A percentile compares a stretch with the other conserved stretches of the same genome.
Evolutionary conservation across 2,113 vertebrate genomes (phyloP).

Genomic region (Hippoglossus stenolepis): DNA sequence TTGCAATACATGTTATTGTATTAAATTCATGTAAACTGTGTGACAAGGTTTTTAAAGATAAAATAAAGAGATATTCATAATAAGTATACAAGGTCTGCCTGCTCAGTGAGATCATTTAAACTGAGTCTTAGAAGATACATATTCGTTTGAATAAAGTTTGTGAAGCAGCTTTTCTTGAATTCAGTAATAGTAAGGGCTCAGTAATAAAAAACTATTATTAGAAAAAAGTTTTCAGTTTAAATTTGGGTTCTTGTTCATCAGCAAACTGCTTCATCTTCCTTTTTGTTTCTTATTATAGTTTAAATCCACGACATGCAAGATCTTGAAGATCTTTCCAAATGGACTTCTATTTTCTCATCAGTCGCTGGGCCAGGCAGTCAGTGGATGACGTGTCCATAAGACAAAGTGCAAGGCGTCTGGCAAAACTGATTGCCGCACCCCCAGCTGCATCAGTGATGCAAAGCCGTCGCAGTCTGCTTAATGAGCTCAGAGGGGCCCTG

Average conservation of each 20-base stretch:
- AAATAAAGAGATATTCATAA: not conserved
- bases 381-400: constrained; percentile 20
- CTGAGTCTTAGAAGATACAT: not conserved
- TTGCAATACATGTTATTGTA: not conserved
- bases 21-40: too few species aligned
- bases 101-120: not conserved
- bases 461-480: constrained; percentile 89
- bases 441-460: constrained; percentile 85
- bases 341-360: not conserved
- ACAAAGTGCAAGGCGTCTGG: constrained; percentile 82
- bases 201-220: too few species aligned
- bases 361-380: not conserved
- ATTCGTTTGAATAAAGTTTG: not conserved
- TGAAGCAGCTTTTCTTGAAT: too few species aligned
- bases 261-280: not conserved
- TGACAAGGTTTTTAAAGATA: not conserved
- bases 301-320: too few species aligned
- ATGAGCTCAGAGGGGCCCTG: constrained; percentile 93
- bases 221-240: too few species aligned
- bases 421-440: constrained; percentile 90
- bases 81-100: too few species aligned
- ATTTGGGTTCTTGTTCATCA: not conserved
- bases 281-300: too few species aligned
- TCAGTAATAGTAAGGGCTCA: not conserved
- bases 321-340: not conserved